Base-by-base conservation (phyloP, 2,797 vertebrate species). In the Arnoldichthys spilopterus region DNA sequence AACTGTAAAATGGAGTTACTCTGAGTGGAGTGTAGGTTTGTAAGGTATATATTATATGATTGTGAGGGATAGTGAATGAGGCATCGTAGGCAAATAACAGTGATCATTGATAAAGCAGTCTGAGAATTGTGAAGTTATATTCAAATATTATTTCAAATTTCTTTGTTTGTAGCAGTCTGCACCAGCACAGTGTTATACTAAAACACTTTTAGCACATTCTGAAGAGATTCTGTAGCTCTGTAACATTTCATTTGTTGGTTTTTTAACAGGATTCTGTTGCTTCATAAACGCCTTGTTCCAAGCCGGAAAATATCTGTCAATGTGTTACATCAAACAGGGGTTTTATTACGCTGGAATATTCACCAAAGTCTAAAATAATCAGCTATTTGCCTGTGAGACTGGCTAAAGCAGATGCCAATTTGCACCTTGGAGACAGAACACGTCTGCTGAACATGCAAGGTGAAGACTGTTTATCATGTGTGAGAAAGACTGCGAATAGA, bases 311-410 rank as follows among this genome's bases (percentile, higher is more conserved):
- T 90, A 93, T 92, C 91, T 92, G 92, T 90, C 87, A 85, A 83
- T 88, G 90, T 90, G 89, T 90, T 93, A 90, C 88, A 91, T 93
- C 91, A 90, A 92, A 91, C 86, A 84, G 90, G 90, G 90, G 87
- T 90, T 92, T 91, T 91, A 92, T 89, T 73, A 85, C 32, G 86
- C 89, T 90, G 91, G 89, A 92, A 91, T 90, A 91, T 92, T 91
- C 88, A 87, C 89, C 89, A 80, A 88, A 85, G 90, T 92, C 92
- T 90, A 85, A 90, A 92, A 93, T 93, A 92, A 94, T 94, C 92
- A 93, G 88, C 89, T 89, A 89, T 92, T 94, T 91, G 92, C 88
- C 86, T 81, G 87, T 76, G 84, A 91, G 89, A 91, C 87, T 87
- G 91, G 88, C 85, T 85, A 74, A 90, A 91, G 87, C 91, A 93